phyloP scores from a whole-genome alignment of 2,113 vertebrate genomes.

The Apteryx mantelli region DNA sequence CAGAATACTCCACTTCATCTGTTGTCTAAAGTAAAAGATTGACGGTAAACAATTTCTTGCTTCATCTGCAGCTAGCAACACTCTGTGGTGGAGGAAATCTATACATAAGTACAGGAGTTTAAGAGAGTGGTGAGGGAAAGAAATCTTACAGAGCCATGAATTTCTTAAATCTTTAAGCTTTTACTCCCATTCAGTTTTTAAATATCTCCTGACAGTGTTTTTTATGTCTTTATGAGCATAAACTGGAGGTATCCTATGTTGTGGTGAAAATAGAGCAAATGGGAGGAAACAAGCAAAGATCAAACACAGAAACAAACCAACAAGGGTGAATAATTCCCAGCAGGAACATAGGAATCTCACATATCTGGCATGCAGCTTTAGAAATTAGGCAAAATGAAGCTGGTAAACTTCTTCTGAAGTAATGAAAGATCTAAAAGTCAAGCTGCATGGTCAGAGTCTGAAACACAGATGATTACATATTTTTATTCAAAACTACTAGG shows the following conservation, averaged over 20 bases:
- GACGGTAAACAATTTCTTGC: not conserved
- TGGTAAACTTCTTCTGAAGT: constrained; percentile 24
- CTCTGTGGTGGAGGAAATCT: not conserved
- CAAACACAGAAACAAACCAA: not conserved
- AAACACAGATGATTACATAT: not conserved
- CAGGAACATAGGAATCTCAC: not conserved
- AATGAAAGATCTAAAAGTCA: not conserved
- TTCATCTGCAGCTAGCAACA: not conserved
- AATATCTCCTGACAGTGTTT: not conserved
- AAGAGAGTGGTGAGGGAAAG: not conserved
- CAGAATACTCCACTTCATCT: not conserved
- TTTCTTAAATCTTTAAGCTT: not conserved
- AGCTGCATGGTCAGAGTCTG: not conserved
- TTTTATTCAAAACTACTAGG: not conserved
- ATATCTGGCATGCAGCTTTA: constrained; percentile 8
- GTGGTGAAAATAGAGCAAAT: not conserved
- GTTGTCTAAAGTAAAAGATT: not conserved
- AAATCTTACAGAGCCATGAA: not conserved
- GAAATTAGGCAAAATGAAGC: constrained; percentile 32
- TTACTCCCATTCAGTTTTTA: not conserved
- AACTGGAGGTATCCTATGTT: not conserved
- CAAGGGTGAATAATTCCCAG: constrained; percentile 5
- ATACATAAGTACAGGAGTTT: not conserved
- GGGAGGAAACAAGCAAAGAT: not conserved
- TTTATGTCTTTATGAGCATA: not conserved